These are phyloP conservation scores for Drusus annulatus DNA, from an alignment of 1,140 invertebrate species.

Conservation along the genomic window DNA sequence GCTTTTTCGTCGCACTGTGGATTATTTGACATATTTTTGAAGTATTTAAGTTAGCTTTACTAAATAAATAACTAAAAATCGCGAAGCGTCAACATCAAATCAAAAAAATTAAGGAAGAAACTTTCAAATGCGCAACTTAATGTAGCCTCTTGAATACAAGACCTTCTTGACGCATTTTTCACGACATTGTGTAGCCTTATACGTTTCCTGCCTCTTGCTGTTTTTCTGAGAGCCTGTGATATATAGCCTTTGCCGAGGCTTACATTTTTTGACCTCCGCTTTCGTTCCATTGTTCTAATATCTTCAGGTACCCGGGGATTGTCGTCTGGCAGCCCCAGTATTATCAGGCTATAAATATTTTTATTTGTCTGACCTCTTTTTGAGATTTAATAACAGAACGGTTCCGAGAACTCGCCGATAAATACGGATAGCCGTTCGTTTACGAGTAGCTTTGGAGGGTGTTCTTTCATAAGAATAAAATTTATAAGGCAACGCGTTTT, in stretches of 20 bases:
- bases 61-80: background rate
- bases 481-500: too few relatives aligned
- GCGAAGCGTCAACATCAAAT: background rate
- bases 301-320: background rate
- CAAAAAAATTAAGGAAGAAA: background rate
- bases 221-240: constrained; percentile 37
- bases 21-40: too few relatives aligned
- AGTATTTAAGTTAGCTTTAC: too few relatives aligned
- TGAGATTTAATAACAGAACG: constrained; percentile 17
- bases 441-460: background rate
- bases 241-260: constrained; percentile 27
- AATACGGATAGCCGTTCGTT: background rate
- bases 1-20: too few relatives aligned
- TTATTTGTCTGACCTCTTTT: constrained; percentile 31
- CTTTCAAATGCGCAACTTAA: background rate
- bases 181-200: constrained; percentile 16
- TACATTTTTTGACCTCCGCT: constrained; percentile 26
- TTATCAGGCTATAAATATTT: constrained; percentile 36
- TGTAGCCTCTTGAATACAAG: background rate
- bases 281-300: background rate
- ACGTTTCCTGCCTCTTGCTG: background rate
- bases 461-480: background rate
- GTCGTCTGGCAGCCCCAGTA: background rate
- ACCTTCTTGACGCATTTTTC: background rate
- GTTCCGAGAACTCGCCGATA: background rate